phyloP scores from a whole-genome alignment of 2,113 vertebrate genomes.

The Oryzias melastigma region DNA sequence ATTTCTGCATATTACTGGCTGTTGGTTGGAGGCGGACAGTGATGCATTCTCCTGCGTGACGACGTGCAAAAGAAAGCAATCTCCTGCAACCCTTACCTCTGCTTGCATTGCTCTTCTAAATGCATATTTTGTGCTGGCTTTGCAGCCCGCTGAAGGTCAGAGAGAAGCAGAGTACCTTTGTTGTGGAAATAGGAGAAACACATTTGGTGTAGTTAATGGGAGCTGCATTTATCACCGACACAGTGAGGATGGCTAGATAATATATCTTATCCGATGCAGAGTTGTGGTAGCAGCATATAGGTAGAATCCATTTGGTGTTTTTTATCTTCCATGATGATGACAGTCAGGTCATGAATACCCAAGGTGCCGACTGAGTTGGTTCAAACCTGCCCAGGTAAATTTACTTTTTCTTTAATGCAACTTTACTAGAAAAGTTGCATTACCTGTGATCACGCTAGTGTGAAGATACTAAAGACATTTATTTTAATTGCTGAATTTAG shows the following conservation, averaged over 20 bases:
- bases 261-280: constrained; percentile 62
- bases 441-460: too few relatives aligned
- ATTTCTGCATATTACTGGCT: constrained; percentile 77
- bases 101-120: constrained; percentile 73
- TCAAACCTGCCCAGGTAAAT: constrained; percentile 47
- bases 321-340: constrained; percentile 62
- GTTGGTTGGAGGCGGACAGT: constrained; percentile 77
- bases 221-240: constrained; percentile 74
- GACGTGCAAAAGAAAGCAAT: constrained; percentile 79
- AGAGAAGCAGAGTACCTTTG: constrained; percentile 68
- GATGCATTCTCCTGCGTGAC: constrained; percentile 77
- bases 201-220: constrained; percentile 68
- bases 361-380: constrained; percentile 55
- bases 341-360: constrained; percentile 49
- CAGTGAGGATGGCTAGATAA: constrained; percentile 68
- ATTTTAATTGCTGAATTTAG: too few relatives aligned
- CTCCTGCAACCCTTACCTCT: constrained; percentile 63
- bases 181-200: constrained; percentile 72
- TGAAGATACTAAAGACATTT: too few relatives aligned
- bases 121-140: constrained; percentile 83
- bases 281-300: constrained; percentile 58
- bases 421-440: constrained; percentile 20
- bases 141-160: constrained; percentile 80
- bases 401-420: constrained; percentile 36
- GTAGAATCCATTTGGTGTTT: constrained; percentile 49